Evolutionary conservation across 2,797 vertebrate genomes (phyloP).

Genomic region (Chiroxiphia lanceolata): DNA sequence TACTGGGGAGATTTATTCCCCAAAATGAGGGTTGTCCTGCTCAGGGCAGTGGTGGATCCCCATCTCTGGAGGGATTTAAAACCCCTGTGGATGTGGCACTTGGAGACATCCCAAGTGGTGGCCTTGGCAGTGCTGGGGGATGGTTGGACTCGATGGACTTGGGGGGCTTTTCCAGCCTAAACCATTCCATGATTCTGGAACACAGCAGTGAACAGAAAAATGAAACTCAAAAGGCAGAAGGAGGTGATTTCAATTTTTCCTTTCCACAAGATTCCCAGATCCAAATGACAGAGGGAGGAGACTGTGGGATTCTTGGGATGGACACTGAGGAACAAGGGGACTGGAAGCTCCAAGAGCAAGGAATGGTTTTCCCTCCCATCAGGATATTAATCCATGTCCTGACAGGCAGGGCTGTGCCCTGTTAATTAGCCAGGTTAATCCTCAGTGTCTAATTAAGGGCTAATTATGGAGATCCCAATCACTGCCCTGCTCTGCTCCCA

Average conservation of each 20-base stretch:
- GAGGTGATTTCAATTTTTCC: not conserved
- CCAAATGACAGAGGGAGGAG: not conserved
- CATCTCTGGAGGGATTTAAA: no score
- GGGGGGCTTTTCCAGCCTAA: no score
- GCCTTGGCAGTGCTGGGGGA: no score
- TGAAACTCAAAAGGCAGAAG: not conserved
- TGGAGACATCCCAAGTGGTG: no score
- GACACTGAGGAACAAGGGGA: not conserved
- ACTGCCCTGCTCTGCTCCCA: not conserved
- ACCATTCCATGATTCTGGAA: no score
- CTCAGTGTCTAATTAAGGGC: not conserved
- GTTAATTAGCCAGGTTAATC: not conserved
- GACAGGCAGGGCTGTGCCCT: rapidly evolving
- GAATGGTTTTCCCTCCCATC: rapidly evolving
- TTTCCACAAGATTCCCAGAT: not conserved
- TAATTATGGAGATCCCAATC: not conserved
- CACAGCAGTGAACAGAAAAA: not conserved
- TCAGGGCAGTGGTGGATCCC: no score
- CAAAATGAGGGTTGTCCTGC: no score
- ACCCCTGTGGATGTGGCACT: no score
- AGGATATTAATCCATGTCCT: not conserved
- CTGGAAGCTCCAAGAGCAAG: not conserved
- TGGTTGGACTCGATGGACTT: no score
- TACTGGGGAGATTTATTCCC: no score
- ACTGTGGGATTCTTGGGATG: not conserved